Base-by-base conservation (phyloP, 2,888 invertebrate genomes). In the Lamellibrachia satsuma region DNA sequence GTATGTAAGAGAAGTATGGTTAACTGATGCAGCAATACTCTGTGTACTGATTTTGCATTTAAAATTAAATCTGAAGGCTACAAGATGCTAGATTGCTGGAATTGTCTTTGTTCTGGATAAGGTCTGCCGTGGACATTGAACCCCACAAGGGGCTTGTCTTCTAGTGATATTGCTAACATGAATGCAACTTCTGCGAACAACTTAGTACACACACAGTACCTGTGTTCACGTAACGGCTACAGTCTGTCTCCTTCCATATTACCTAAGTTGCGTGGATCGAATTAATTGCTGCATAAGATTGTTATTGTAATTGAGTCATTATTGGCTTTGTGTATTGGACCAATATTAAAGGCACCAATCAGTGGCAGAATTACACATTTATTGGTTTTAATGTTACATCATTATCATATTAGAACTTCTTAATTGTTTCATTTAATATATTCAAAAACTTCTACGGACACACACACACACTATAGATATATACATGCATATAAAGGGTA, bases 331-430 rank as follows among this genome's bases (percentile, higher is more conserved):
- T 75, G 75, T 22, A 75, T 22, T 75, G 11, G 75, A 75, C 75
- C 75, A 75, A 75, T 75, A n/a, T 75, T 75, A 75, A 75, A 75
- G 75, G 75, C 75, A 75, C 75, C 75, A 75, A 75, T 75, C 75
- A 75, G 15, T 75, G 75, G 75, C 75, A 75, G n/a, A 15, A 75
- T 75, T 75, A 75, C 75, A 75, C 22, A 75, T 75, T 15, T 75
- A n/a, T 75, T 75, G 75, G 39, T 39, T 39, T 1, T 39, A 39
- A 39, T 39, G 39, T 39, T 39, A 39, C n/a, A 6, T 75, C 75
- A 75, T 75, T 75, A 6, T 75, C 75, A 2, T 75, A 75, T 11
- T n/a, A 11, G 22, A 22, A 75, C 75, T 75, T 75, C 15, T 75
- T 75, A 75, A 4, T 39, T 39, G 39, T 39, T 39, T 57, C 57